phyloP scores from a whole-genome alignment of 2,888 invertebrate species.

The Lycocerus yunnanus region DNA sequence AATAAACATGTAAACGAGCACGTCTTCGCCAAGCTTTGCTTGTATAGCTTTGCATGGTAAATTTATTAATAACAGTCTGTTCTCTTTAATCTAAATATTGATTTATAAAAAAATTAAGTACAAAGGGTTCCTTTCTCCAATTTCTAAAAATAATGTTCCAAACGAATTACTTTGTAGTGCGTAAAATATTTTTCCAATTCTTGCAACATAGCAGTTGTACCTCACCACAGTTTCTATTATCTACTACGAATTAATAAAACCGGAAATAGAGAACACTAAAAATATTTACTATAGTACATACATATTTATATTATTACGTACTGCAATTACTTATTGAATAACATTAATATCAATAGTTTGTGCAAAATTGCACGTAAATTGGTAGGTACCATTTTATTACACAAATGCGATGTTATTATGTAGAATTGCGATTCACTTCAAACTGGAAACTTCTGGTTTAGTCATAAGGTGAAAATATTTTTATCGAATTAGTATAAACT shows the following conservation, averaged over 20 bases:
- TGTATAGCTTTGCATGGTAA: slow-evolving; percentile 19
- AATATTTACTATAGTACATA: no score
- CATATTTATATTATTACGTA: no score
- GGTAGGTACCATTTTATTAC: background rate
- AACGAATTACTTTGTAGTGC: background rate
- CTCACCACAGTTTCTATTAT: no score
- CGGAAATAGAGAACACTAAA: background rate
- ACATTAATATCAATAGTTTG: background rate
- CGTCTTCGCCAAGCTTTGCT: slow-evolving; percentile 20
- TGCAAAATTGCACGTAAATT: background rate
- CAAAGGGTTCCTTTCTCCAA: background rate
- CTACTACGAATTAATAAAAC: background rate
- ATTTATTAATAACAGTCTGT: slow-evolving; percentile 12
- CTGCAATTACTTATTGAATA: no score
- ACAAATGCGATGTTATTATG: background rate
- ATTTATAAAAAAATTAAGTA: background rate
- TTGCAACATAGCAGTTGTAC: no score
- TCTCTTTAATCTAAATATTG: slow-evolving; percentile 1
- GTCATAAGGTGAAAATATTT: background rate
- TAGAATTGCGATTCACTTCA: background rate
- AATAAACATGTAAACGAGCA: slow-evolving; percentile 8
- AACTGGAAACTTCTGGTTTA: background rate
- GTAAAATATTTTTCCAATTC: background rate
- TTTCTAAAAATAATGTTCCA: background rate
- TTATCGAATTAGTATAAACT: background rate